Evolutionary conservation across 1,140 invertebrate species (phyloP).

Genomic region (Pogonognathellus flavescens): DNA sequence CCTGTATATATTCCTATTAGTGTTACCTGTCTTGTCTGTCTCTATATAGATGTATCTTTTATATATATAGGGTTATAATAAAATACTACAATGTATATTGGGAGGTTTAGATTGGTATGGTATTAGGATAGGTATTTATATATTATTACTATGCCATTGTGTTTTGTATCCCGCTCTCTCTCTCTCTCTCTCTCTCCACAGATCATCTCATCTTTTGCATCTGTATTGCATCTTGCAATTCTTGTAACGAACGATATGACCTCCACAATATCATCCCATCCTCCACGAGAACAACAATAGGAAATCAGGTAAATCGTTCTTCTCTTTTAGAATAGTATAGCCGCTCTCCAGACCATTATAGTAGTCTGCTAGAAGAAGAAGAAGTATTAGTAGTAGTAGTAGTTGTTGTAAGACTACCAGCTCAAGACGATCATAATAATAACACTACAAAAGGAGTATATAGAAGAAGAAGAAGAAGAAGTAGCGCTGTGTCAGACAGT

Average conservation of each 20-base stretch:
- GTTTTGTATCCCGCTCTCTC: constrained; percentile 20
- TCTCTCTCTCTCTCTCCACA: constrained; percentile 19
- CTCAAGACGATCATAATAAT: too few relatives aligned
- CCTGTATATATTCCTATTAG: too few relatives aligned
- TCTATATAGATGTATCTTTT: not conserved
- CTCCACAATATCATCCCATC: constrained; percentile 46
- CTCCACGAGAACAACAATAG: constrained; percentile 33
- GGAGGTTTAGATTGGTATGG: too few relatives aligned
- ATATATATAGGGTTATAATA: not conserved
- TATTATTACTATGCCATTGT: not conserved
- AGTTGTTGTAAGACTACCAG: too few relatives aligned
- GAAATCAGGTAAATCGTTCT: constrained; percentile 44
- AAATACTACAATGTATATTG: not conserved
- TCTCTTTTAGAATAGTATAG: too few relatives aligned
- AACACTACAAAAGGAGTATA: too few relatives aligned
- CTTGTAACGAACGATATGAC: constrained; percentile 48
- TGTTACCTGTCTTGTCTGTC: constrained; percentile 12
- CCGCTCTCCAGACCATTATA: too few relatives aligned
- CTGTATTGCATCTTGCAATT: constrained; percentile 45
- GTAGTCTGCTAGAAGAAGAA: too few relatives aligned
- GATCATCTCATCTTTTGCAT: constrained; percentile 37
- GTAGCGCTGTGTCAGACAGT: too few relatives aligned
- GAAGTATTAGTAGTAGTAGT: too few relatives aligned
- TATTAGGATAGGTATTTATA: constrained; percentile 15
- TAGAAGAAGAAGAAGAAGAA: too few relatives aligned